Conservation (phyloP, 1,140 invertebrate species). For the Nixonia krombeini region DNA sequence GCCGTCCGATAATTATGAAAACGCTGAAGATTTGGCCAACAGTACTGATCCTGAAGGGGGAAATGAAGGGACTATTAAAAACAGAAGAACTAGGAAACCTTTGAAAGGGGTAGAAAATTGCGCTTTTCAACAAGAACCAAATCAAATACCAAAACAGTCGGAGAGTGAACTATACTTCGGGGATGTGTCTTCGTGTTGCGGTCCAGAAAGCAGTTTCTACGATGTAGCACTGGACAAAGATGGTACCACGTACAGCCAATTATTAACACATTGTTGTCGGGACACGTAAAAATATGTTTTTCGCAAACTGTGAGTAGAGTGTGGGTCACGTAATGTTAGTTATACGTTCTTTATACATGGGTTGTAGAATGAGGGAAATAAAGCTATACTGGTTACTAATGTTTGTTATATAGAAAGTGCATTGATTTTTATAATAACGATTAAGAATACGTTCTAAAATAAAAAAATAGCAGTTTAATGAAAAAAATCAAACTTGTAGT, state of each 20-base stretch:
- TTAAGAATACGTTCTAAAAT: too few relatives aligned
- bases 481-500: too few relatives aligned
- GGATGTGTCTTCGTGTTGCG: constrained; percentile 87
- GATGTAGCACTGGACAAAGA: constrained; percentile 67
- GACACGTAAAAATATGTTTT: too few relatives aligned
- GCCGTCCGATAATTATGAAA: constrained; percentile 66
- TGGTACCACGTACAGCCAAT: constrained; percentile 32
- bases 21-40: constrained; percentile 64
- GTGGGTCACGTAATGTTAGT: too few relatives aligned
- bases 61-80: constrained; percentile 61
- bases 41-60: constrained; percentile 60
- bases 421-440: too few relatives aligned
- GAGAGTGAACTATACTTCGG: constrained; percentile 88
- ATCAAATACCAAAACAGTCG: constrained; percentile 63
- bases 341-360: too few relatives aligned
- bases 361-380: too few relatives aligned
- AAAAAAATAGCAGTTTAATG: too few relatives aligned
- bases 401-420: too few relatives aligned
- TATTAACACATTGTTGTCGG: too few relatives aligned
- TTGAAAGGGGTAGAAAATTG: constrained; percentile 76
- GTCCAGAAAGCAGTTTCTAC: constrained; percentile 67
- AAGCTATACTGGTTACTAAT: too few relatives aligned
- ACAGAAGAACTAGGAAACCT: constrained; percentile 56
- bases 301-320: too few relatives aligned
- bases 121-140: constrained; percentile 72